Conservation (phyloP, 2,888 invertebrate genomes). For the Caenorhabditis becei region DNA sequence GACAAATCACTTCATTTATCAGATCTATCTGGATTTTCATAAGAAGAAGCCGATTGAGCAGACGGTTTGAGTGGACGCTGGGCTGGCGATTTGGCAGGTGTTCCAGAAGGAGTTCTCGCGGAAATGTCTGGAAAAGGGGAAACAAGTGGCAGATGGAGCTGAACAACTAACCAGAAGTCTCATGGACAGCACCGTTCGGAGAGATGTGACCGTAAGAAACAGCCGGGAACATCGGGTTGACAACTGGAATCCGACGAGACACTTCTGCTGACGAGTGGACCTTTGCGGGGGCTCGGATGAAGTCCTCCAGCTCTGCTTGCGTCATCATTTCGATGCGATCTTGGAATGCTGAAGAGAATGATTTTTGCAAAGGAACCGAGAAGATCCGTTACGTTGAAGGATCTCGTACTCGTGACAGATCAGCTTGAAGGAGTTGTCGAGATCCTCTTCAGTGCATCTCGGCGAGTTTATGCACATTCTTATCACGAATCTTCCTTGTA, state of each 20-base stretch:
- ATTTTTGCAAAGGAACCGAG: background rate
- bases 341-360: conserved; percentile 39
- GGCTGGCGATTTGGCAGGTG: background rate
- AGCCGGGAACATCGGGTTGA: conserved; percentile 12
- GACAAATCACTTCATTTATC: conserved; percentile 1
- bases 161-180: background rate
- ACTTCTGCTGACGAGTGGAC: conserved; percentile 49
- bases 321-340: conserved; percentile 46
- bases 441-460: conserved; percentile 48
- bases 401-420: conserved; percentile 41
- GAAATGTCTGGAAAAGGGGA: conserved; percentile 13
- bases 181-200: background rate
- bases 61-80: background rate
- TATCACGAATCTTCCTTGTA: conserved; percentile 38
- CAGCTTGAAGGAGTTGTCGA: conserved; percentile 40
- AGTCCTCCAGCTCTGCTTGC: conserved; percentile 44
- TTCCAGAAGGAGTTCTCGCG: conserved; percentile 2
- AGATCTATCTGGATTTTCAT: background rate
- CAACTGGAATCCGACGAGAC: conserved; percentile 36
- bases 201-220: background rate
- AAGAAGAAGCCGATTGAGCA: background rate
- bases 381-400: conserved; percentile 21
- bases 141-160: no score
- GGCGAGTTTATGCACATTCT: conserved; percentile 56
- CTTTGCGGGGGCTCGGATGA: conserved; percentile 42